Evolutionary conservation across 2,113 vertebrate genomes (phyloP).

Genomic region (Poecile atricapillus): DNA sequence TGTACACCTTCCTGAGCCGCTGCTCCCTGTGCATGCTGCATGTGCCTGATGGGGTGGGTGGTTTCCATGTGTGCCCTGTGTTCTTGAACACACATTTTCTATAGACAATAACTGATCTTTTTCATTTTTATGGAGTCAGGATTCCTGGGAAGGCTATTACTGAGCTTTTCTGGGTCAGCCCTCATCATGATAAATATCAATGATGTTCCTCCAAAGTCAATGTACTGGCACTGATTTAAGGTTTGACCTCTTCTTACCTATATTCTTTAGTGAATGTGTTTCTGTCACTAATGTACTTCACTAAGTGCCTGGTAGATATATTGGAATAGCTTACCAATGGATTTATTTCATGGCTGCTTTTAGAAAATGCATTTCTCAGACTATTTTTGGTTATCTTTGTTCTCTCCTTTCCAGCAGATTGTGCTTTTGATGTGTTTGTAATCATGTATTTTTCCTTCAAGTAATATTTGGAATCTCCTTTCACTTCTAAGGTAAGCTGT

Average conservation of each 20-base stretch:
- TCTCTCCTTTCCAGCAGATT: neutral
- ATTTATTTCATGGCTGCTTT: conserved; percentile 12
- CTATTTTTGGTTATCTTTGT: conserved; percentile 29
- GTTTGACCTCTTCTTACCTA: neutral
- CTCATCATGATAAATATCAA: neutral
- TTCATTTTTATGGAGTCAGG: neutral
- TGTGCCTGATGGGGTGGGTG: neutral
- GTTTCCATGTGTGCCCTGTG: fast-evolving
- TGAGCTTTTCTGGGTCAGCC: neutral
- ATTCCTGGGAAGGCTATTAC: neutral
- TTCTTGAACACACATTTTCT: neutral
- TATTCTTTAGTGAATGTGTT: neutral
- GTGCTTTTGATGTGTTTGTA: conserved; percentile 35
- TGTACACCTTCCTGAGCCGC: neutral
- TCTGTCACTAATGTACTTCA: neutral
- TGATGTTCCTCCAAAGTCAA: neutral
- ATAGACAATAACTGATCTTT: neutral
- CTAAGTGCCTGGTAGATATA: neutral
- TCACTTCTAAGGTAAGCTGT: neutral
- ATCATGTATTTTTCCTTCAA: conserved; percentile 23
- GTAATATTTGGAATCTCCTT: neutral
- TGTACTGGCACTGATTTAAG: neutral
- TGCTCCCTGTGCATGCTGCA: neutral
- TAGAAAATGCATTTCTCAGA: neutral
- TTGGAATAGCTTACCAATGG: neutral